Evolutionary conservation across 1,140 invertebrate genomes (phyloP).

Genomic region (Araneus ventricosus): DNA sequence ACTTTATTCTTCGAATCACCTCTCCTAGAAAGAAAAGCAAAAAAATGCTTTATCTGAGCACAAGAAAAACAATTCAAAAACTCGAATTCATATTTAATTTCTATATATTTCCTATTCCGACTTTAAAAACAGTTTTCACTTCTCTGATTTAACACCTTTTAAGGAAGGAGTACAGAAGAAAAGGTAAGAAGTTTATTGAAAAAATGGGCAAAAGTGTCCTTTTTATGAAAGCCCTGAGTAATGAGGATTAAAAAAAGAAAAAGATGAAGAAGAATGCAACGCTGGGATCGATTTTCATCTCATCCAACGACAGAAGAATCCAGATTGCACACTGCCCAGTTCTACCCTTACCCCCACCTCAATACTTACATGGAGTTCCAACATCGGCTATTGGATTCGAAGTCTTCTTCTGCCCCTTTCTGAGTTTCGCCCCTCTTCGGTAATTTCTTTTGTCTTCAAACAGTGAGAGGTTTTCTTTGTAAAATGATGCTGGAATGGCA

Average conservation of each 20-base stretch:
- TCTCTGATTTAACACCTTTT: not conserved
- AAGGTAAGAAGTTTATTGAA: not conserved
- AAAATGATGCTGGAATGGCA: not conserved
- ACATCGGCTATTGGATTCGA: conserved; percentile 29
- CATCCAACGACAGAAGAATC: not conserved
- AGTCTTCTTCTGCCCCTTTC: not conserved
- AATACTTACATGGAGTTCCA: not conserved
- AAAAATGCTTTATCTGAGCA: too few relatives aligned
- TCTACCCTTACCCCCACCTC: not conserved
- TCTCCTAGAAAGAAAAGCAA: too few relatives aligned
- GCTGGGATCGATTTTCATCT: conserved; percentile 39
- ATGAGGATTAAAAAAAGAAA: conserved; percentile 50
- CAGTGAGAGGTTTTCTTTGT: not conserved
- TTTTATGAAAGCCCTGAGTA: conserved; percentile 22
- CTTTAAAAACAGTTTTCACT: not conserved
- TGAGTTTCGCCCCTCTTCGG: not conserved
- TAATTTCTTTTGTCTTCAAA: conserved; percentile 48
- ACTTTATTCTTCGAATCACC: too few relatives aligned
- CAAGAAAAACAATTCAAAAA: too few relatives aligned
- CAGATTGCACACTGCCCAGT: not conserved
- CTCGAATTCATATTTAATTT: not conserved
- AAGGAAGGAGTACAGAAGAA: not conserved
- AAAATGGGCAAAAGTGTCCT: conserved; percentile 17
- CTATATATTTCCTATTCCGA: not conserved
- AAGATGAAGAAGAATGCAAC: conserved; percentile 42